Conservation (phyloP, 2,113 vertebrate genomes). For the Salminus brasiliensis region DNA sequence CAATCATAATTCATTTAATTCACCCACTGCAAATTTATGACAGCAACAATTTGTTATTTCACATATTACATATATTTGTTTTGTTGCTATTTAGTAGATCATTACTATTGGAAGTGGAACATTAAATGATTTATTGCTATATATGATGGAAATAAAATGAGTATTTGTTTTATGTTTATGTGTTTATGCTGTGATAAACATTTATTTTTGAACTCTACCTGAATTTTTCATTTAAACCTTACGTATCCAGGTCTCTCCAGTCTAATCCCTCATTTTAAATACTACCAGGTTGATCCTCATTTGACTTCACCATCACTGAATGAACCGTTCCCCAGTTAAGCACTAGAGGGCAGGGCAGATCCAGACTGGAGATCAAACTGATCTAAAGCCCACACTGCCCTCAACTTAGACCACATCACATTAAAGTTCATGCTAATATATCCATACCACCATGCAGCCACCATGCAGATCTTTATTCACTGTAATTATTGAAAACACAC, state of each 20-base stretch:
- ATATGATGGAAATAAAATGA: no score
- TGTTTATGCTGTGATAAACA: no score
- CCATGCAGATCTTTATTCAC: not conserved
- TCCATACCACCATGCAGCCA: not conserved
- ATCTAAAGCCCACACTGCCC: not conserved
- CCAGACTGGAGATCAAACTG: slow-evolving; percentile 29
- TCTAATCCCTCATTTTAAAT: not conserved
- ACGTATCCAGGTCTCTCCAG: not conserved
- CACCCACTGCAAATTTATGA: no score
- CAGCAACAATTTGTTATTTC: no score
- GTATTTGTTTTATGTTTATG: not conserved
- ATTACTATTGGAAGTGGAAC: no score
- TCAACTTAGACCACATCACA: slow-evolving; percentile 5
- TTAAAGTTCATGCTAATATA: slow-evolving; percentile 17
- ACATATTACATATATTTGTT: no score
- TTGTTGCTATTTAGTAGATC: no score
- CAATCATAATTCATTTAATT: no score
- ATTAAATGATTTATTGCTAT: no score
- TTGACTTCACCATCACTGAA: no score
- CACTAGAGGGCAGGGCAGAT: slow-evolving; percentile 77
- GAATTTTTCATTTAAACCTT: not conserved
- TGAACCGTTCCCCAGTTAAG: slow-evolving; percentile 19
- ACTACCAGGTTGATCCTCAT: no score
- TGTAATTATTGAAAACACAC: not conserved
- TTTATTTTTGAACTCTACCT: not conserved